Conservation (phyloP, 2,113 vertebrate genomes). For the Ochotona curzoniae region DNA sequence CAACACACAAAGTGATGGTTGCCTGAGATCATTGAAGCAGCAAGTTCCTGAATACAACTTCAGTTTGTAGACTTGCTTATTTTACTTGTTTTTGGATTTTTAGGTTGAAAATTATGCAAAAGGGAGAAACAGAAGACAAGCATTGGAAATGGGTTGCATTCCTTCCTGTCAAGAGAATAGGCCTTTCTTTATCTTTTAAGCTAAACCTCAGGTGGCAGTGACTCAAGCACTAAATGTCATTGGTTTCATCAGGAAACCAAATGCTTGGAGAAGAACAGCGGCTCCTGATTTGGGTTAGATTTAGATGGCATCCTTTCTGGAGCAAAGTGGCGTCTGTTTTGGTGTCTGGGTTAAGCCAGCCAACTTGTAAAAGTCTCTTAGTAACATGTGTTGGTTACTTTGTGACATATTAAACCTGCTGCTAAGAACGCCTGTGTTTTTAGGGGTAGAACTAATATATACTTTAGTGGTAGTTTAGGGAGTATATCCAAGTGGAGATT, state of each 20-base stretch:
- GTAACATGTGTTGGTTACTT: slow-evolving; percentile 51
- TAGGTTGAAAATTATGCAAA: slow-evolving; percentile 21
- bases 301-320: slow-evolving; percentile 17
- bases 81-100: slow-evolving; percentile 37
- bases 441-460: background rate
- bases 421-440: slow-evolving; percentile 36
- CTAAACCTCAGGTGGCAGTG: slow-evolving; percentile 69
- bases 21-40: background rate
- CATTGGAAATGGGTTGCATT: slow-evolving; percentile 52
- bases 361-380: slow-evolving; percentile 42
- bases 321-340: background rate
- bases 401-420: slow-evolving; percentile 18
- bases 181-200: slow-evolving; percentile 69
- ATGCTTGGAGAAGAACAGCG: slow-evolving; percentile 71
- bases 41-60: slow-evolving; percentile 40
- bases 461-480: slow-evolving; percentile 30
- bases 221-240: slow-evolving; percentile 68
- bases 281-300: slow-evolving; percentile 74
- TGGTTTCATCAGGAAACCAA: slow-evolving; percentile 75
- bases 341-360: slow-evolving; percentile 70
- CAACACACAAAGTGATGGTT: slow-evolving; percentile 11
- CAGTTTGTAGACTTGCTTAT: background rate
- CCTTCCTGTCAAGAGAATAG: slow-evolving; percentile 54
- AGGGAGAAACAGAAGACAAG: slow-evolving; percentile 45
- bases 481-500: background rate